Conservation (phyloP, 2,797 vertebrate genomes). For the Thripadectes ignobilis region DNA sequence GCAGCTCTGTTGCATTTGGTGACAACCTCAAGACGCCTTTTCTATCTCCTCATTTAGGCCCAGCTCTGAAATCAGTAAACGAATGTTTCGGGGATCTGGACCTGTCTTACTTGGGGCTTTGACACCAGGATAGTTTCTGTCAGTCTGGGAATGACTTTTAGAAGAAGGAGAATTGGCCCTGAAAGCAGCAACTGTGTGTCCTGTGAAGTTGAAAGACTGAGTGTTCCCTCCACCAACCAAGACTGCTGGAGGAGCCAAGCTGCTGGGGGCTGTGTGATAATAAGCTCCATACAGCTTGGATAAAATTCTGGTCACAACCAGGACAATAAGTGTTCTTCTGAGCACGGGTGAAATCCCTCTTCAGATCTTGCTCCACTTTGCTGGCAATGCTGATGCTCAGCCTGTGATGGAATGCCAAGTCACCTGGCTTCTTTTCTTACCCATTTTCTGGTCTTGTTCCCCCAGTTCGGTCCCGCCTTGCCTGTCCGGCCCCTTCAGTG, state of each 20-base stretch:
- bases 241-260: background rate
- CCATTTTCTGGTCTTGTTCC: rapidly evolving
- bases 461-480: no score
- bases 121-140: background rate
- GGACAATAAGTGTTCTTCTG: background rate
- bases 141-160: background rate
- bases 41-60: background rate
- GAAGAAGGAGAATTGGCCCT: background rate
- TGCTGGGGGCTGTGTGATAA: rapidly evolving
- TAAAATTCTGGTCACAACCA: rapidly evolving
- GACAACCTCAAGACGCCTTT: background rate
- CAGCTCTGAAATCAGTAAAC: background rate
- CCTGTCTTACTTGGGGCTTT: background rate
- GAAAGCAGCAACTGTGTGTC: background rate
- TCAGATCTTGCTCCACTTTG: rapidly evolving
- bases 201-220: background rate
- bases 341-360: rapidly evolving
- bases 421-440: background rate
- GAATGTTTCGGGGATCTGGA: background rate
- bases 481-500: background rate
- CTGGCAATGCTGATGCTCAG: background rate
- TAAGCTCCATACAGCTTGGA: background rate
- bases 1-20: background rate
- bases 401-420: background rate
- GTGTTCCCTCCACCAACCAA: background rate